Evolutionary conservation across 2,888 invertebrate species (phyloP), one percentile per base, ranked within the genome.

Genomic region (Drepanosiphum platanoidis): DNA sequence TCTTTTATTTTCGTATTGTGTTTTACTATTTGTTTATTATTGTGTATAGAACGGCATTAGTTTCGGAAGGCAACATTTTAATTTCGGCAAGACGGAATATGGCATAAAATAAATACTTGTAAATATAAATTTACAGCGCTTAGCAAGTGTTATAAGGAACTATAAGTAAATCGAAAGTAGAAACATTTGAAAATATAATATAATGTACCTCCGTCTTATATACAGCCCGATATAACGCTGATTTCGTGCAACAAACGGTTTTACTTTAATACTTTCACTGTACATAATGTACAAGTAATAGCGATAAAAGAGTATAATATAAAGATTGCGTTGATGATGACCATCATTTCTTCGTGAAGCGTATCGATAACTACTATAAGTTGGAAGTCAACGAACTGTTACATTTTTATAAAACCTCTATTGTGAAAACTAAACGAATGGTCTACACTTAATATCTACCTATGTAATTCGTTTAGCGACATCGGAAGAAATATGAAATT

Each of bases 351-450:
- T 83, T 68, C 18, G 74, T 75, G 74, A 83, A 75, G 66, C 68
- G 52, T 83, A 83, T 83, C 66, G 66, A 66, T 75, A 36, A 13
- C 18, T 58, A 58, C 27, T 34, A 13, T 18, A 52, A 70, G 27
- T 70, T 68, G 5, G 34, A 83, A 75, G 83, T 83, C 75, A 75
- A 75, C 66, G 68, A 83, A 75, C 66, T 52, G 46, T 34, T 83
- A 46, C n/a, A 58, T 42, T 74, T 83, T 82, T 30, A 3, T 72
- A 68, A 9, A 68, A 52, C 34, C 18, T 81, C 70, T 58, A 70
- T 71, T 39, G 30, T 36, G 58, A 46, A 52, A 79, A 71, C 64
- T 58, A 58, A 81, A 81, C 13, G 30, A 81, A 58, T 13, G 30
- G 36, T 46, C 9, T 70, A 36, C 52, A 58, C 22, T 61, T 64